Base-by-base conservation (phyloP, 2,797 vertebrate genomes). In the Coregonus suidteri region DNA sequence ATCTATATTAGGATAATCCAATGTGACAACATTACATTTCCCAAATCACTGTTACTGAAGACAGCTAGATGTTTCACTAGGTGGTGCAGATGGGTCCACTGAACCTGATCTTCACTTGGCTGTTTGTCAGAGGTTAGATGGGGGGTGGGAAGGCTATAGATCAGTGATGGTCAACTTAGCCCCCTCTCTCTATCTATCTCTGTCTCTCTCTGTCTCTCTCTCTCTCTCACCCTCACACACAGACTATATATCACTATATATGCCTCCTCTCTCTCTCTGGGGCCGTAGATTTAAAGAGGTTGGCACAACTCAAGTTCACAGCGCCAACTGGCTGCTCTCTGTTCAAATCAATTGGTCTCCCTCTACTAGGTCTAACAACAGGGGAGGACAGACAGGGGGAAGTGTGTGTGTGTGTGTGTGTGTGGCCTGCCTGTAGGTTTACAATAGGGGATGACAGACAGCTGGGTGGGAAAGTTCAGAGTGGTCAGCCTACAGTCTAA, bases 101-200 rank as follows among this genome's bases (percentile, higher is more conserved):
- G 71, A 71, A 41, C 53, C 47, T 71, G 56, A 70, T 68, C 74
- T 52, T 64, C 5, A 66, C 30, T 52, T 77, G 76, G 79, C 77
- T 52, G 66, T 47, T 75, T 79, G 77, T 73, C 69, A 79, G 31
- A 35, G 25, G 25, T 25, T 25, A 25, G 25, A 25, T 25, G 31
- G 56, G 34, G 47, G 75, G 35, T 76, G 30, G 30, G 75, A n/a
- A 77, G 77, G 77, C 51, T 78, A 74, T 62, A 80, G 74, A 83
- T 81, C 70, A 75, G 37, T 71, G 37, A 16, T 68, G 82, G 72
- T 76, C 35, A 76, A 59, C 77, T 51, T 70, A 81, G 81, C 67
- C 6, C 14, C 18, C 5, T n/a, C 6, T 59, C 54, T 5, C 54
- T 18, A 16, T 18, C 18, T 18, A 1, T 18, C 54, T 4, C 54